These are phyloP conservation scores for Drosophila neoperkinsi DNA, from an alignment of 2,888 invertebrate species.

Conservation along the genomic window DNA sequence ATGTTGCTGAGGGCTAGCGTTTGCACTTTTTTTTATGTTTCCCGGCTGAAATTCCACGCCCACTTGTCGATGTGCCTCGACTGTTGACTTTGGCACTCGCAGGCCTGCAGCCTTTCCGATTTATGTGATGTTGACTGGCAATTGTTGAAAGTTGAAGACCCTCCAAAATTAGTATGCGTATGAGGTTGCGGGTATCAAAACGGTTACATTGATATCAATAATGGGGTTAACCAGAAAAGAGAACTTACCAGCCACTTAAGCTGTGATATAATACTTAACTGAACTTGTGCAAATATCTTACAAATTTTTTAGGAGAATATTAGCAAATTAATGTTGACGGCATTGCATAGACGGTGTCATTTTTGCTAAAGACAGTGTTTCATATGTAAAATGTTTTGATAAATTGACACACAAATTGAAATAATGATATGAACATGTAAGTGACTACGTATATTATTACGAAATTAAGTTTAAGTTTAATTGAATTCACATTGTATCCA, in stretches of 20 bases:
- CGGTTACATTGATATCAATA: not conserved
- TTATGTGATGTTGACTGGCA: slow-evolving; percentile 17
- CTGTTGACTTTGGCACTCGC: slow-evolving; percentile 61
- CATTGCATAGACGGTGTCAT: not conserved
- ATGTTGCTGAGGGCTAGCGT: slow-evolving; percentile 11
- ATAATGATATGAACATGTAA: not conserved
- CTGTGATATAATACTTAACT: slow-evolving; percentile 1
- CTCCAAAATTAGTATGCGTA: slow-evolving; percentile 13
- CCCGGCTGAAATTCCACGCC: slow-evolving; percentile 50
- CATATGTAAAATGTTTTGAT: not conserved
- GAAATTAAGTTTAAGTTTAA: not conserved
- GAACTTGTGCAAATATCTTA: too few species aligned
- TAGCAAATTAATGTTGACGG: not conserved
- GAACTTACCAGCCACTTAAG: slow-evolving; percentile 1
- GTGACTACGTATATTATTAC: too few species aligned
- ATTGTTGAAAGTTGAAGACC: slow-evolving; percentile 1
- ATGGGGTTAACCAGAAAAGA: not conserved
- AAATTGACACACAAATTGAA: not conserved
- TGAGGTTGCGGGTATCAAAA: slow-evolving; percentile 2
- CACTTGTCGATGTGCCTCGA: slow-evolving; percentile 26
- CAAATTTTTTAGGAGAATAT: not conserved
- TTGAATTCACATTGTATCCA: not conserved
- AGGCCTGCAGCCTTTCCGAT: slow-evolving; percentile 40
- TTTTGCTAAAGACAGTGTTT: not conserved
- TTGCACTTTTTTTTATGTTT: slow-evolving; percentile 23